phyloP scores from a whole-genome alignment of 2,113 vertebrate species.

The Trichechus manatus region DNA sequence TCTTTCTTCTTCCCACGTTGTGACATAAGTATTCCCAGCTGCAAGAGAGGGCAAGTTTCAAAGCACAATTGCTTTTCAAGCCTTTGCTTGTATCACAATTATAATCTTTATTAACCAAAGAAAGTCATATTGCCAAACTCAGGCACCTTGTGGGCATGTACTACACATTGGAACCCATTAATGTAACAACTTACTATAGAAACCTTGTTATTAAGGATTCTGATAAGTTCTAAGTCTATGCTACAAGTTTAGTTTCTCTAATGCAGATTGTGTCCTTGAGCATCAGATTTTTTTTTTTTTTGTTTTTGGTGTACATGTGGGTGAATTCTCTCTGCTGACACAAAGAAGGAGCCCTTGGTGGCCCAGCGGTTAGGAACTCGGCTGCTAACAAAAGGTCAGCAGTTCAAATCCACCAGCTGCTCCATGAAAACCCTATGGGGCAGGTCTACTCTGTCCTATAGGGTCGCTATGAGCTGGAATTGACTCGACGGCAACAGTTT shows the following conservation, averaged over 20 bases:
- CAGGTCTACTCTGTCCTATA: too few species aligned
- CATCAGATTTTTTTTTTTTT: not conserved
- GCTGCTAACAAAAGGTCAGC: too few species aligned
- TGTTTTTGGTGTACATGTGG: not conserved
- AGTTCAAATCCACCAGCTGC: too few species aligned
- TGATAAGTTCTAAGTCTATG: not conserved
- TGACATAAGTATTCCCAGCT: not conserved
- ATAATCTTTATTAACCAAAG: not conserved
- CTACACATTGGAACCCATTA: not conserved
- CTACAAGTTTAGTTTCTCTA: not conserved
- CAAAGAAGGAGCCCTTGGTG: not conserved
- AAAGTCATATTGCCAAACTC: too few species aligned
- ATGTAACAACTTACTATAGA: not conserved
- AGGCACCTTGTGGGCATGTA: not conserved
- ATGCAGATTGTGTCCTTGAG: not conserved
- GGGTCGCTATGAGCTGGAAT: too few species aligned
- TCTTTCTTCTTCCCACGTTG: not conserved
- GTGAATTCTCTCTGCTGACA: not conserved
- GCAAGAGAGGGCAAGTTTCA: not conserved
- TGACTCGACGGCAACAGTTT: too few species aligned
- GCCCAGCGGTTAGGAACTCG: too few species aligned
- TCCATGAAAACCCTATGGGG: too few species aligned
- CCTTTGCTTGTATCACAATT: not conserved
- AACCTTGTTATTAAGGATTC: not conserved
- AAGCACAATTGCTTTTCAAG: not conserved